Percentiles rank a stretch among this genome's conserved stretches.
phyloP scores from a whole-genome alignment of 2,113 vertebrate species.

The Myrmecobius fasciatus region DNA sequence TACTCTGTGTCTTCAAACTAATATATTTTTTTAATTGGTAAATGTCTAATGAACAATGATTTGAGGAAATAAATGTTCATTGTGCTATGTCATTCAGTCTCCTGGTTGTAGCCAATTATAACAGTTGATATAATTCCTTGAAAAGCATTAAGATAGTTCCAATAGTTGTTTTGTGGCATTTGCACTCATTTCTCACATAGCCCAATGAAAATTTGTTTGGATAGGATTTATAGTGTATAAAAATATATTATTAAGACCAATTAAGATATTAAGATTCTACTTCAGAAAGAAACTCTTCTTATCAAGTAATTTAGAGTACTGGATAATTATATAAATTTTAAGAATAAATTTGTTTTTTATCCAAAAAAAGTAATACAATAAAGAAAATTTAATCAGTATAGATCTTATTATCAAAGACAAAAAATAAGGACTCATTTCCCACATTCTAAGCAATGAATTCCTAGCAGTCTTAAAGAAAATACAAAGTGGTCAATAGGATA shows the following conservation, averaged over 20 bases:
- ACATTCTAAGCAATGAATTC: neutral
- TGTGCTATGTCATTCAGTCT: neutral
- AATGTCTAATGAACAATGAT: conserved; percentile 38
- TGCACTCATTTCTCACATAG: neutral
- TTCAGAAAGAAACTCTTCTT: neutral
- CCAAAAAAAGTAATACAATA: too few species aligned
- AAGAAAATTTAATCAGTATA: too few species aligned
- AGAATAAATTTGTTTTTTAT: too few species aligned
- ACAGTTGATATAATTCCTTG: neutral
- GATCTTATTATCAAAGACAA: too few species aligned
- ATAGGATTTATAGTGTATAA: neutral
- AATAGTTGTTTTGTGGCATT: neutral
- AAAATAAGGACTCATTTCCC: too few species aligned
- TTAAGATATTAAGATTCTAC: conserved; percentile 16
- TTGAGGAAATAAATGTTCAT: neutral
- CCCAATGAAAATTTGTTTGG: neutral
- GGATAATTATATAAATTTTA: neutral
- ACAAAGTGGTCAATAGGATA: neutral
- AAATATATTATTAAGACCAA: neutral
- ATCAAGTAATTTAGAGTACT: neutral
- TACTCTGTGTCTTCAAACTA: conserved; percentile 41
- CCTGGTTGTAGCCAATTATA: neutral
- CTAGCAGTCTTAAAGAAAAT: neutral
- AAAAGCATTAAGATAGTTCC: neutral
- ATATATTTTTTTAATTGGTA: conserved; percentile 48